phyloP scores from a whole-genome alignment of 2,113 vertebrate species.

The Bostrychus sinensis region DNA sequence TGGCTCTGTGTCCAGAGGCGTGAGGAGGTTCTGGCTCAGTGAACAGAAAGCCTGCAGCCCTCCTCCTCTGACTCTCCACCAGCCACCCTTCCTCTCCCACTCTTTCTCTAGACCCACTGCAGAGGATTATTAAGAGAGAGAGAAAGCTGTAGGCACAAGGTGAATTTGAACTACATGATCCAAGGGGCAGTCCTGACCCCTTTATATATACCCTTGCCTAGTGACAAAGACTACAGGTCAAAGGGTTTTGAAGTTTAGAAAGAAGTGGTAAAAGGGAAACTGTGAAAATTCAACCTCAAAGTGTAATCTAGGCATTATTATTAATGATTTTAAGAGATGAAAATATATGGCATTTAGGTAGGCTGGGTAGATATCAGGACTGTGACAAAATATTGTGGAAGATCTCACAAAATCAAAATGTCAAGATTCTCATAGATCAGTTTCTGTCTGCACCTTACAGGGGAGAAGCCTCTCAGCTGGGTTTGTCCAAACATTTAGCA shows the following conservation, averaged over 20 bases:
- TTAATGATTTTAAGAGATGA: neutral
- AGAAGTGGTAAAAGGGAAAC: no score
- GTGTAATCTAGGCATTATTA: no score
- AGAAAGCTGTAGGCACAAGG: slow-evolving; percentile 15
- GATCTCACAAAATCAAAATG: no score
- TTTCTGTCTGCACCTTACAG: no score
- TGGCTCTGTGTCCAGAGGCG: slow-evolving; percentile 57
- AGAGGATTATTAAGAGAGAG: slow-evolving; percentile 27
- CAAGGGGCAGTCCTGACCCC: neutral
- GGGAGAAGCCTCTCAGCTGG: no score
- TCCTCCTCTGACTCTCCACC: slow-evolving; percentile 43
- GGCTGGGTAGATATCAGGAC: no score
- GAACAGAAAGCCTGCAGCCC: slow-evolving; percentile 66
- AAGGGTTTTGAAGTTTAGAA: neutral
- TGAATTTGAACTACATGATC: slow-evolving; percentile 37
- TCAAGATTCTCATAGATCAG: no score
- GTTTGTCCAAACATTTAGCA: no score
- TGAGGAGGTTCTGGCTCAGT: slow-evolving; percentile 72
- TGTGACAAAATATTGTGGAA: no score
- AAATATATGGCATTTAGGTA: neutral
- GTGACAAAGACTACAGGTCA: slow-evolving; percentile 18
- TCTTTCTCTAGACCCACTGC: slow-evolving; percentile 25
- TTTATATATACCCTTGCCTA: slow-evolving; percentile 30
- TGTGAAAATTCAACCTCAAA: no score
- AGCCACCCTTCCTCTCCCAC: slow-evolving; percentile 34